Conservation (phyloP, 2,113 vertebrate genomes). For the Chunga burmeisteri region DNA sequence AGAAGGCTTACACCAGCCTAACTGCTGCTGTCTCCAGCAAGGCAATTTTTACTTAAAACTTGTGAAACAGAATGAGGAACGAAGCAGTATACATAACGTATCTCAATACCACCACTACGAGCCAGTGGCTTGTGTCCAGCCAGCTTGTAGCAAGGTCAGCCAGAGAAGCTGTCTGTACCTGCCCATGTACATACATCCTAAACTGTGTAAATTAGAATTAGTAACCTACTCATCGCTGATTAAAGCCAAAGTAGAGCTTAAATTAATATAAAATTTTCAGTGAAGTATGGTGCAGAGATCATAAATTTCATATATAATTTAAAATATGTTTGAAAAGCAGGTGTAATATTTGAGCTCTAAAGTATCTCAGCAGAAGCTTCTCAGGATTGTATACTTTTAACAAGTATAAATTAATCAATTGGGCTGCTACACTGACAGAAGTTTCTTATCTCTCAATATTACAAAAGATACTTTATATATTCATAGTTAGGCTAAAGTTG, state of each 20-base stretch:
- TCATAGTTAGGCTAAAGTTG: not conserved
- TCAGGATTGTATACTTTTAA: not conserved
- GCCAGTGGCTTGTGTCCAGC: not conserved
- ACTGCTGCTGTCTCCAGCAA: not conserved
- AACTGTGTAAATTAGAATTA: not conserved
- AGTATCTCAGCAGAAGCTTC: not conserved
- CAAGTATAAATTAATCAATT: not conserved
- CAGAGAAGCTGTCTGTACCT: not conserved
- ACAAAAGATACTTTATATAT: not conserved
- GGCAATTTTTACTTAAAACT: not conserved
- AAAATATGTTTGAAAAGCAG: not conserved
- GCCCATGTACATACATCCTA: not conserved
- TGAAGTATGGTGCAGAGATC: not conserved
- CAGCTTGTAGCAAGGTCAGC: not conserved
- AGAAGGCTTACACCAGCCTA: not conserved
- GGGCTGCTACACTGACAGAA: not conserved
- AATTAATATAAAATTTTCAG: not conserved
- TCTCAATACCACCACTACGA: not conserved
- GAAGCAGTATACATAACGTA: not conserved
- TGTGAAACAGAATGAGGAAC: not conserved
- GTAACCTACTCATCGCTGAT: not conserved
- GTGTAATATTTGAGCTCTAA: not conserved
- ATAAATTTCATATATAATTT: not conserved
- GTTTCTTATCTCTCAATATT: not conserved
- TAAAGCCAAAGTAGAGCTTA: not conserved